A percentile compares a stretch with the other conserved stretches of the same genome.
phyloP scores from a whole-genome alignment of 2,113 vertebrate species.

The Lates calcarifer region DNA sequence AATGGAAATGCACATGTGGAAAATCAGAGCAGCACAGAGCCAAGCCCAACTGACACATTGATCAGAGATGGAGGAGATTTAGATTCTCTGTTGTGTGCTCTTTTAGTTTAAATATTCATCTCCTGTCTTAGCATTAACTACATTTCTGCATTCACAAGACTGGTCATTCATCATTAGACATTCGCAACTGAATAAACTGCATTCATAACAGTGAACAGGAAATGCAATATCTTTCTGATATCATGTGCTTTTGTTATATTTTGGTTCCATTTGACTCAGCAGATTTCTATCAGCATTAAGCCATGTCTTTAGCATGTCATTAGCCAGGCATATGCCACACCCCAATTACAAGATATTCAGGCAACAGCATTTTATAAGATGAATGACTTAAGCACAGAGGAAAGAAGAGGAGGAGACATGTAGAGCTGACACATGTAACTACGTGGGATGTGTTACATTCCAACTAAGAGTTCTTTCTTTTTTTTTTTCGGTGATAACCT shows the following conservation, averaged over 20 bases:
- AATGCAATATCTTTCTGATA: not conserved
- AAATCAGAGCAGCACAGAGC: constrained; percentile 22
- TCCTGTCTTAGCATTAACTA: not conserved
- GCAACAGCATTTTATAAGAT: constrained; percentile 11
- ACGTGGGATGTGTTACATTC: constrained; percentile 54
- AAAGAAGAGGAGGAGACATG: constrained; percentile 18
- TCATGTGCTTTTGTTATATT: not conserved
- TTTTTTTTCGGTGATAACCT: constrained; percentile 31
- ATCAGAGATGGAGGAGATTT: constrained; percentile 34
- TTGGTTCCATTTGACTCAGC: constrained; percentile 19
- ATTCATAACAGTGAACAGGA: not conserved
- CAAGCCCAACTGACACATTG: constrained; percentile 32
- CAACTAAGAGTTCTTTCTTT: constrained; percentile 15
- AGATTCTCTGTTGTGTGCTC: not conserved
- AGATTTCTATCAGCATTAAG: constrained; percentile 16
- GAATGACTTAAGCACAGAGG: constrained; percentile 23
- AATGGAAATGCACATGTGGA: constrained; percentile 52
- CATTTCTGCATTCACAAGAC: not conserved
- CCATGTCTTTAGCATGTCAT: not conserved
- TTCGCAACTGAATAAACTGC: not conserved
- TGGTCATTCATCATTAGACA: not conserved
- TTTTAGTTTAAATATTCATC: constrained; percentile 9
- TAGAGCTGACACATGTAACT: constrained; percentile 41
- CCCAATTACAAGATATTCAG: constrained; percentile 14
- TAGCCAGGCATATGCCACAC: not conserved